Evolutionary conservation across 2,888 invertebrate genomes (phyloP), one percentile per base, ranked within the genome.

Genomic region (Scelioninae gen. 2): DNA sequence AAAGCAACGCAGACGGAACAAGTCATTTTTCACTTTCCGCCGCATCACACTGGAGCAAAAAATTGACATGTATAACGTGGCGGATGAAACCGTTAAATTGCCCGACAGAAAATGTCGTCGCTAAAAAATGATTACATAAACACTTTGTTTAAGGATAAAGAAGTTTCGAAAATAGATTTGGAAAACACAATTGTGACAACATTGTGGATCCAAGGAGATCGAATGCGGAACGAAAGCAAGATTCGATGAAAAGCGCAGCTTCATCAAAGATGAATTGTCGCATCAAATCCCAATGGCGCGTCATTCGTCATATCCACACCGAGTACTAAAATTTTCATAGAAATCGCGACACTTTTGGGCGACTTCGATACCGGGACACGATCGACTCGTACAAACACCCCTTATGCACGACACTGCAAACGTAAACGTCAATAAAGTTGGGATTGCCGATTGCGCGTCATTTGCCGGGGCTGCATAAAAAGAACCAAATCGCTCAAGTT

Each of bases 371-470:
- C 25, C 45, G 55, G 6, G 25, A 60, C 46, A 25, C 19, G 60
- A 46, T 46, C 25, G 39, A 28, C 13, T 41, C 13, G 39, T 9
- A 13, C 31, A 43, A 45, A 41, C 13, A 31, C 19, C 25, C 22
- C 11, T 10, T 13, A 35, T n/a, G 11, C 37, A 16, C 50, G 19
- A 19, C 37, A 16, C 50, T 11, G 13, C 50, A 48, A 48, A 60
- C 28, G 41, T 41, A 19, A 61, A 61, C 28, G 50, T 50, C 50
- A 61, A 61, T 61, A 61, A 61, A 50, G 50, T 18, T 28, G 35
- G n/a, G 35, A 50, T 39, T 50, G 61, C 50, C 39, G 35, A 33
- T 3, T 6, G 19, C 60, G 35, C 45, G 37, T 46, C 60, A 46
- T 46, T 37, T 46, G 2, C 0, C 11, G 28, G n/a, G 6, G 6